These are phyloP conservation scores for Proteles cristata DNA, from an alignment of 2,113 vertebrate species.

Conservation along the genomic window DNA sequence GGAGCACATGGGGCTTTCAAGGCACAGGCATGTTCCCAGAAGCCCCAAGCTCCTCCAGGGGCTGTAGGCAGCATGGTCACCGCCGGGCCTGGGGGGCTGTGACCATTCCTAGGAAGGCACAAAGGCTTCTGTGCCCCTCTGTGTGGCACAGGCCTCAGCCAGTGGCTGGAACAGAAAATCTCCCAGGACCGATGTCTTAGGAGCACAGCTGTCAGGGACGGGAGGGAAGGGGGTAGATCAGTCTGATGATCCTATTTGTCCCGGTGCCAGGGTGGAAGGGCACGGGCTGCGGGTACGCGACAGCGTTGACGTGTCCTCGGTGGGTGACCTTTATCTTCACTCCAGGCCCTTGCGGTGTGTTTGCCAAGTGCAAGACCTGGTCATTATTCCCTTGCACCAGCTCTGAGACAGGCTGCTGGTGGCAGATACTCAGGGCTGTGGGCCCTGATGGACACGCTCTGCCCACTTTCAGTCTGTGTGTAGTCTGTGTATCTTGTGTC, in stretches of 20 bases:
- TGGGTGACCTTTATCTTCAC: neutral
- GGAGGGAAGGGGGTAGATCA: neutral
- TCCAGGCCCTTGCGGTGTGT: neutral
- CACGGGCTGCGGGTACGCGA: neutral
- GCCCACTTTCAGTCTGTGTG: neutral
- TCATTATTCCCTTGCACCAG: neutral
- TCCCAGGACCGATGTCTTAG: neutral
- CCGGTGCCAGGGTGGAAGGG: neutral
- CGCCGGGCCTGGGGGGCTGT: neutral
- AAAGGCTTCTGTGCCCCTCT: neutral
- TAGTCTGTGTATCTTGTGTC: neutral
- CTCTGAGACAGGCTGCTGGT: neutral
- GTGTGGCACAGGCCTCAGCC: neutral
- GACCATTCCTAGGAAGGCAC: neutral
- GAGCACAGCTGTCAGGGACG: neutral
- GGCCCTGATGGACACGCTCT: neutral
- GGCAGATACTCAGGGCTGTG: neutral
- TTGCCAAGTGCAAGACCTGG: neutral
- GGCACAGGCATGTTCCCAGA: constrained; percentile 15
- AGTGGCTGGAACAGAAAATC: neutral
- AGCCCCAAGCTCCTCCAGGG: neutral
- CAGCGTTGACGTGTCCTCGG: accelerated
- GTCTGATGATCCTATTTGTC: neutral
- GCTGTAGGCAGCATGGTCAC: neutral
- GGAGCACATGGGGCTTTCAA: constrained; percentile 41